Evolutionary conservation across 23 tunicate genomes (phyloP), one percentile per base, ranked within the genome.

Genomic region (Trididemnum clinides): DNA sequence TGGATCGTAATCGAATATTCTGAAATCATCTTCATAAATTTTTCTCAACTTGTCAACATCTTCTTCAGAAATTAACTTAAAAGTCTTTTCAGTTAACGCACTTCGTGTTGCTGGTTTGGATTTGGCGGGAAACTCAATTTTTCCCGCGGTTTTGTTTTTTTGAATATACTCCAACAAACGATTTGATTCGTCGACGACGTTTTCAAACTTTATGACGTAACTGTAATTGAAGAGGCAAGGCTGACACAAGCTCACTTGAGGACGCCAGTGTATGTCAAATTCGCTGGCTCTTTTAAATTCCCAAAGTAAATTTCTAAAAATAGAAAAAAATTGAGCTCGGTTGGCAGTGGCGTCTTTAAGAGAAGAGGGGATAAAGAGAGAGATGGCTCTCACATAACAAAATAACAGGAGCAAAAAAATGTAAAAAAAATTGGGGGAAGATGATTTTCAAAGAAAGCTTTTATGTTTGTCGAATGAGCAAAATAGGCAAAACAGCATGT

Each of bases 211-310:
- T 15, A 92, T 70, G 82, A 92, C 82, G 84, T 33, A 92, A 34
- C 85, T 85, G 85, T 86, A 92, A 59, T 92, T 83, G 63, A 87
- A 30, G 15, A 33, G 44, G 39, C 97, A 92, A 0, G 91, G 91
- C 23, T 74, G 84, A 76, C 97, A 92, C 23, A 87, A 29, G 50
- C 33, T 18, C 34, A 44, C 64, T 77, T 92, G 97, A 7, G 97
- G 97, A 10, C 87, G 71, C 97, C 97, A 92, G 80, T 92, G 97
- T 19, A 77, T 54, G 72, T 92, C 97, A 64, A 92, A n/a, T n/a
- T n/a, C n/a, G n/a, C n/a, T n/a, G n/a, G n/a, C n/a, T n/a, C n/a
- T n/a, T n/a, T n/a, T n/a, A n/a, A n/a, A n/a, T n/a, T n/a, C n/a
- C n/a, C n/a, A n/a, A n/a, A n/a, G n/a, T n/a, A n/a, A n/a, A n/a